Conservation (phyloP, 2,113 vertebrate genomes). For the Lagenorhynchus albirostris region DNA sequence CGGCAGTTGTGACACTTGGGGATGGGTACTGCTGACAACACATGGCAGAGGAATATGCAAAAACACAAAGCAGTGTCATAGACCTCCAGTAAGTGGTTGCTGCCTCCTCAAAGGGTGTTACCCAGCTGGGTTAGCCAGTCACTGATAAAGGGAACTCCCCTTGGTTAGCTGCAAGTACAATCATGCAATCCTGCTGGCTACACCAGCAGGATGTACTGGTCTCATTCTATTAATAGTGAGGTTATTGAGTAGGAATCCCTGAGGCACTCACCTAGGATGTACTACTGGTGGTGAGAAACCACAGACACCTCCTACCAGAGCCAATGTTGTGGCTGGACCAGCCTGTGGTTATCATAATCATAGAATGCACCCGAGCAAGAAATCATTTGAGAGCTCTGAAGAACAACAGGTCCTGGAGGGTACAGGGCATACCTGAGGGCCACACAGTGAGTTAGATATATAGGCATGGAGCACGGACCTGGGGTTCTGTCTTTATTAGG, state of each 20-base stretch:
- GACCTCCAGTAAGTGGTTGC: background rate
- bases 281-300: background rate
- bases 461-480: background rate
- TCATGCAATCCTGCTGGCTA: background rate
- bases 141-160: background rate
- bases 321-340: background rate
- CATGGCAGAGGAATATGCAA: background rate
- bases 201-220: background rate
- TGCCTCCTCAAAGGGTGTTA: background rate
- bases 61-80: background rate
- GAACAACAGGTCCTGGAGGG: background rate
- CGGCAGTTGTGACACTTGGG: background rate
- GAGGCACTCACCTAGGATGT: no score
- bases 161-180: background rate
- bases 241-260: no score
- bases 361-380: background rate
- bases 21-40: background rate
- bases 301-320: background rate
- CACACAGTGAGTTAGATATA: background rate
- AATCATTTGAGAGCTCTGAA: background rate
- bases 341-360: background rate
- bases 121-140: background rate
- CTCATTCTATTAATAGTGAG: background rate
- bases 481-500: background rate
- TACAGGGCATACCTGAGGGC: background rate